Evolutionary conservation across 1,140 invertebrate genomes (phyloP), one percentile per base, ranked within the genome.

Genomic region (Drosophila asahinai): DNA sequence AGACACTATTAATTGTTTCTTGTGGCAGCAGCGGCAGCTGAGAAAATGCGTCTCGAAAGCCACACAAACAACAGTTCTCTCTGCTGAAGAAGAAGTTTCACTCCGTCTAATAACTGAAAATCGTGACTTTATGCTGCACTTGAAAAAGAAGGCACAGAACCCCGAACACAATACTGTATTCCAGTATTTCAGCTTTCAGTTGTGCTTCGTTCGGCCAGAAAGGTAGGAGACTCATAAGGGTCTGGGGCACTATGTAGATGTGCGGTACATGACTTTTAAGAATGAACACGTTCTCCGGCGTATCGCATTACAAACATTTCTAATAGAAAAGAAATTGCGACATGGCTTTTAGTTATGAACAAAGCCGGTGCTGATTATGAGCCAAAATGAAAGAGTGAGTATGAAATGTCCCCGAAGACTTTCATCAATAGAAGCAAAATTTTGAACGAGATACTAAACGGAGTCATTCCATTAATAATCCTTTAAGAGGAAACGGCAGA

Each of bases 1-100:
- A 89, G 86, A 89, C 84, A 86, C 84, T 89, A 89, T 90, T 89
- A 89, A 89, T 89, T 89, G 84, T 89, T 89, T 78, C 74, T 80
- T 77, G 73, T 80, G 77, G 78, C 80, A 83, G 74, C 59, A 61
- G 62, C 74, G 68, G 74, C 81, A 83, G 81, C 81, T 83, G 81
- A 71, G 67, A 71, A 71, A 71, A 71, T 71, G 64, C 67, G 67
- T 71, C 67, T 68, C 51, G 33, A 47, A 75, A 70, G 64, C 58
- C 72, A 33, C 63, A 68, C 75, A 77, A 71, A 62, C 66, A 61
- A 47, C 25, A 48, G 43, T 49, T 33, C 19, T 15, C 15, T 36
- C 48, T 33, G 47, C 47, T 43, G 22, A 30, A 54, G 45, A 45
- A 51, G 61, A 84, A 89, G 81, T 84, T 89, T 81, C 67, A 65